Evolutionary conservation across 2,797 vertebrate species (phyloP).

Genomic region (Zonotrichia albicollis): DNA sequence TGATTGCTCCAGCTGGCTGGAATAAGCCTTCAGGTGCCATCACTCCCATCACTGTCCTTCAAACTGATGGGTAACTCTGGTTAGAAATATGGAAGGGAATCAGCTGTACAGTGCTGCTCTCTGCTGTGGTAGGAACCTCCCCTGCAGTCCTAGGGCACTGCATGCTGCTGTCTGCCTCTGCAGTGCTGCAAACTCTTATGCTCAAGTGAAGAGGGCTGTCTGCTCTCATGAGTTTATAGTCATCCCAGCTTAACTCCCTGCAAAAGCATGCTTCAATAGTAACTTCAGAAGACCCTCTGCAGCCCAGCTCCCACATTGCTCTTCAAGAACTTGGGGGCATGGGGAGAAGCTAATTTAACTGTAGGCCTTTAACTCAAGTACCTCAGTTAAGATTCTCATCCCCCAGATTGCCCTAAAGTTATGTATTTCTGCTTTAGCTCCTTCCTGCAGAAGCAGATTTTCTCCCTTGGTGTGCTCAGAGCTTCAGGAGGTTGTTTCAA

Average conservation of each 20-base stretch:
- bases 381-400: background rate
- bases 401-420: background rate
- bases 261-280: background rate
- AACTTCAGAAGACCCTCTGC: background rate
- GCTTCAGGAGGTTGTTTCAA: background rate
- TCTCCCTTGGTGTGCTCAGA: background rate
- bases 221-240: background rate
- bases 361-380: background rate
- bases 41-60: background rate
- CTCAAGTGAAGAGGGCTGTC: background rate
- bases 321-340: background rate
- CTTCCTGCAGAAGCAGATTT: background rate
- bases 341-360: background rate
- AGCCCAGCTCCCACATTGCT: background rate
- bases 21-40: constrained; percentile 2
- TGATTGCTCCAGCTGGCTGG: background rate
- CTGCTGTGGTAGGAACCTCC: background rate
- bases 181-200: background rate
- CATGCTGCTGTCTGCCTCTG: background rate
- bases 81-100: background rate
- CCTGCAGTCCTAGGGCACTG: background rate
- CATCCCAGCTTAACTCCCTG: background rate
- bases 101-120: background rate
- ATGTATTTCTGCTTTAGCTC: background rate
- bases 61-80: background rate